Evolutionary conservation across 1,140 invertebrate species (phyloP).

Genomic region (Drosophila eugracilis): DNA sequence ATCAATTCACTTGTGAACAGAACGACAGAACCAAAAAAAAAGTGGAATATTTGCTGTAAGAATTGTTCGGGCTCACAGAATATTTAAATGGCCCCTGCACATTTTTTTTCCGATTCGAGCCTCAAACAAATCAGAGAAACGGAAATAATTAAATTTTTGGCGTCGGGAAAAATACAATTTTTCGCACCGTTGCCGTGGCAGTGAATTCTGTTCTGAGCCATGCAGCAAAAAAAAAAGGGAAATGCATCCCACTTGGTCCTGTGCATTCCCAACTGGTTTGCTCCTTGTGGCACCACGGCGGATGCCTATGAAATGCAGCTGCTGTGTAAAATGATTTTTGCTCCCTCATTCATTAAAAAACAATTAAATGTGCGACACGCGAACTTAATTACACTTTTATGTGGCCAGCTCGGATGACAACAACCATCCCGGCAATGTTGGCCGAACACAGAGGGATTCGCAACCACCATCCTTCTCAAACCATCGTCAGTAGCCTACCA

Average conservation of each 20-base stretch:
- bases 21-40: conserved; percentile 35
- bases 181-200: conserved; percentile 20
- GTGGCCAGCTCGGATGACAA: conserved; percentile 42
- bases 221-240: conserved; percentile 2
- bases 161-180: conserved; percentile 33
- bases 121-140: conserved; percentile 45
- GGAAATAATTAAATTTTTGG: conserved; percentile 51
- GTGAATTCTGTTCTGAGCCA: too few species aligned
- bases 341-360: conserved; percentile 76
- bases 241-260: conserved; percentile 19
- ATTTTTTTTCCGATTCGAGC: conserved; percentile 21
- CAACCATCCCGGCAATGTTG: conserved; percentile 36
- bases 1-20: conserved; percentile 45
- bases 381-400: conserved; percentile 79
- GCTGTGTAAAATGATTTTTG: conserved; percentile 60
- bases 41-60: conserved; percentile 33
- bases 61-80: conserved; percentile 24
- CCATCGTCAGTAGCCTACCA: conserved; percentile 11
- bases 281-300: background rate
- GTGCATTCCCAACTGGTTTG: background rate
- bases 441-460: conserved; percentile 3
- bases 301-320: conserved; percentile 59
- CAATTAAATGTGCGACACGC: conserved; percentile 75
- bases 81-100: conserved; percentile 33
- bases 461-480: background rate